Base-by-base conservation (phyloP, 2,797 vertebrate genomes). In the Sebastes variabilis region DNA sequence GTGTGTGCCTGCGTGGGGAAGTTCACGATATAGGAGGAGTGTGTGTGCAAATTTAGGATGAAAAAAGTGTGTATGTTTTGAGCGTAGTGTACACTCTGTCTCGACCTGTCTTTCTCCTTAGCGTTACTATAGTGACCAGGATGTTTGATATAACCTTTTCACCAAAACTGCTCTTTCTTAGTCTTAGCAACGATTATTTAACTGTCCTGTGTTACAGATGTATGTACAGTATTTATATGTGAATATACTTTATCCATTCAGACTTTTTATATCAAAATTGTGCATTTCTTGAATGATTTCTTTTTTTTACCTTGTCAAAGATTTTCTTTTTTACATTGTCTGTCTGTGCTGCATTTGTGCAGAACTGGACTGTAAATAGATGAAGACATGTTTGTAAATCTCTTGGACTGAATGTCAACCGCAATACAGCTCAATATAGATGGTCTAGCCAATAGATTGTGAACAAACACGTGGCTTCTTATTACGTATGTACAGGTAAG, bases 141-240 rank as follows among this genome's bases (percentile, higher is more conserved):
- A 71, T 62, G 79, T 92, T 89, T 76, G 13, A 75, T 75, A 77
- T 56, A 72, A 87, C 82, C 54, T 66, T 85, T 74, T 81, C 68
- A 81, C 69, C 65, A 72, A 76, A 85, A 81, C 64, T 56, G 24
- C 76, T 49, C 77, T 84, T 42, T 78, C 84, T 81, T 74, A 77
- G 61, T 80, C 59, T 69, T 77, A 75, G 72, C 77, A 59, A 62
- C 46, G 34, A 65, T 81, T 86, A 89, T 90, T 93, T 88, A 85
- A 79, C 77, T 77, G 25, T 80, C 80, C 61, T 78, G 76, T 90
- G 88, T 91, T 89, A 72, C 84, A 91, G 72, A 94, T 89, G 77
- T 93, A 80, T 95, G 93, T 94, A 94, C 90, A 88, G 93, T 95
- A 95, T 94, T 95, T 94, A 95, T 93, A 93, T 89, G 87, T 95